Evolutionary conservation across 92 coral and sea anemone species (phyloP), one percentile per base, ranked within the genome.

Genomic region (Epizoanthus illoricatus): DNA sequence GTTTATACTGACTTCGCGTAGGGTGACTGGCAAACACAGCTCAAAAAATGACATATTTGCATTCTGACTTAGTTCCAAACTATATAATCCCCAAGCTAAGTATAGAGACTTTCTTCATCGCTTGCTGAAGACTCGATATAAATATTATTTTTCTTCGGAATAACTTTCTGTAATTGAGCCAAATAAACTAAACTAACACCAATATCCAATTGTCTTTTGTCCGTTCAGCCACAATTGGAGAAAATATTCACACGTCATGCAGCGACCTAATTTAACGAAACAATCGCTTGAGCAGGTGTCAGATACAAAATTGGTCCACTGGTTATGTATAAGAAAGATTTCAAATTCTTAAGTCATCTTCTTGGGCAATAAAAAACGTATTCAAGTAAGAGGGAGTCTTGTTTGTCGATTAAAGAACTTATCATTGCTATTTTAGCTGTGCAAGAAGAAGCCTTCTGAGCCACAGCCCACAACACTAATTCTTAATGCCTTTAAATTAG

Each of bases 281-380:
- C 60, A 71, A 71, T n/a, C n/a, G 15, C 7, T 18, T 0, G 76
- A 71, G 76, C 76, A 71, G 76, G 76, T 71, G 76, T 45, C 52
- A 45, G 6, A 45, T 45, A 45, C 52, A 45, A 8, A 8, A 6
- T 49, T 2, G 55, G 1, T 49, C 55, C 9, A 8, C 56, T 10
- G 56, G 11, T 13, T 8, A 9, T 49, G 13, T 49, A 8, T 7
- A 49, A 8, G 12, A 49, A 49, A 49, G 56, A 11, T 13, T 10
- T 49, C 56, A 7, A 2, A 8, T 8, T 49, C 56, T 49, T 49
- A 49, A 49, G 56, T 8, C 56, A 10, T 2, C 3, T 8, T 49
- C 11, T 49, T 6, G 2, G 56, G 56, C 15, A 49, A 49, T 49
- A 49, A 49, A 28, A 49, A 10, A 7, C 56, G 1, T 13, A 49